Percentiles rank a stretch among this genome's conserved stretches.
Evolutionary conservation across 2,113 vertebrate genomes (phyloP).

Genomic region (Ptilorrhoa leucosticta): DNA sequence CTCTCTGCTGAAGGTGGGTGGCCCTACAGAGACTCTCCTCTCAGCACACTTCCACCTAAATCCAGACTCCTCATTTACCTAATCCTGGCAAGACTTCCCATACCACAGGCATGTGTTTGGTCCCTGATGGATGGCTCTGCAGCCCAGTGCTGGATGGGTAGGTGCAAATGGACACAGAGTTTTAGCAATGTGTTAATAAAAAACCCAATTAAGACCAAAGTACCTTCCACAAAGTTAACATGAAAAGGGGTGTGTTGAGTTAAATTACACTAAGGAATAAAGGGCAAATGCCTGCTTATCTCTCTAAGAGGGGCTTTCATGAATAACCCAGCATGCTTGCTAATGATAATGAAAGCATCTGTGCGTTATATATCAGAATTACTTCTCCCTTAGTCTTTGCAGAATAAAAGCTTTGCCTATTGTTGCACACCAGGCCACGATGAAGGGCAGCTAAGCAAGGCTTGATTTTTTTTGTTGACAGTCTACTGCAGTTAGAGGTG

Average conservation of each 20-base stretch:
- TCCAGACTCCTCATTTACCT: neutral
- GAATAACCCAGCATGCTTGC: conserved; percentile 15
- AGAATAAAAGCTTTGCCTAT: conserved; percentile 12
- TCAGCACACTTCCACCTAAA: neutral
- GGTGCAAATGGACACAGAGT: neutral
- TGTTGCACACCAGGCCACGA: neutral
- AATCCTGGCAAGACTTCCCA: neutral
- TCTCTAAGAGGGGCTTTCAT: neutral
- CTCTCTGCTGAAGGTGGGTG: neutral
- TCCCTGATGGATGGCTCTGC: neutral
- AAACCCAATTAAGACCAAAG: neutral
- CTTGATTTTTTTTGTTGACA: neutral
- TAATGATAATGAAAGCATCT: conserved; percentile 8
- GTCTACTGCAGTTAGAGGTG: neutral
- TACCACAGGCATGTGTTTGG: neutral
- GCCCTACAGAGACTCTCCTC: neutral
- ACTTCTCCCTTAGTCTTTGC: neutral
- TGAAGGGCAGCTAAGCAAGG: neutral
- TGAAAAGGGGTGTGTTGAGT: conserved; percentile 13
- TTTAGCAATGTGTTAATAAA: conserved; percentile 6
- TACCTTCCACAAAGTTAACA: neutral
- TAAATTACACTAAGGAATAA: conserved; percentile 28
- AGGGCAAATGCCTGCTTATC: conserved; percentile 15
- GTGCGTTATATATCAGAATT: neutral
- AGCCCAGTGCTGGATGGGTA: neutral